Conservation (phyloP, 2,888 invertebrate genomes). For the Digitonthophagus gazella region DNA sequence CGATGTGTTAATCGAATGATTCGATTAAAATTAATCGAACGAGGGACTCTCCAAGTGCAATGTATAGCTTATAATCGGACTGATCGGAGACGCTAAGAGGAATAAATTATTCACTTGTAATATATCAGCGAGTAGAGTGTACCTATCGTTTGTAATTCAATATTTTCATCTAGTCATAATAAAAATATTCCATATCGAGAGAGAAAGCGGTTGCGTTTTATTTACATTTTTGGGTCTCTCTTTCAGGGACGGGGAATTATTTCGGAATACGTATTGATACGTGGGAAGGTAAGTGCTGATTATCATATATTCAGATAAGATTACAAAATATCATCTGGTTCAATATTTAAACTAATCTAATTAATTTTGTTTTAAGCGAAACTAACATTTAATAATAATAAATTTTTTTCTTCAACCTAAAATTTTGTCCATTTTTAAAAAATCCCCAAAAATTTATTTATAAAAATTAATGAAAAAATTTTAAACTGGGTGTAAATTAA, state of each 20-base stretch:
- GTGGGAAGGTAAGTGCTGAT: not conserved
- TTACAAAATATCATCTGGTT: too few species aligned
- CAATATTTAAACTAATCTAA: too few species aligned
- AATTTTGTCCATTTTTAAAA: too few species aligned
- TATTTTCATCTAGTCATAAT: conserved; percentile 69
- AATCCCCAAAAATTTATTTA: too few species aligned
- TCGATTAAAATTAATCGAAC: too few species aligned
- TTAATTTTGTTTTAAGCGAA: too few species aligned
- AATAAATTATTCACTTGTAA: conserved; percentile 47
- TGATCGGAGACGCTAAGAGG: conserved; percentile 15
- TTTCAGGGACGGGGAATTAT: not conserved
- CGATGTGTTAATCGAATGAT: not conserved
- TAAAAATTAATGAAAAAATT: too few species aligned
- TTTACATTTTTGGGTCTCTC: conserved; percentile 1
- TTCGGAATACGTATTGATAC: not conserved
- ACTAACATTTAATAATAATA: too few species aligned
- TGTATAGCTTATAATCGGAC: not conserved
- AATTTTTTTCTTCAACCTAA: too few species aligned
- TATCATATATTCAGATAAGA: not conserved
- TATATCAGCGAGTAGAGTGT: conserved; percentile 29
- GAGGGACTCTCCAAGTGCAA: not conserved
- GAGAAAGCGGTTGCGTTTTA: conserved; percentile 9
- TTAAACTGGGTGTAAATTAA: too few species aligned
- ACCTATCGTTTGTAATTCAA: conserved; percentile 61
- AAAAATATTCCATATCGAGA: conserved; percentile 50